These are phyloP conservation scores for Calameuta idolon DNA, from an alignment of 2,888 invertebrate species.

Conservation along the genomic window DNA sequence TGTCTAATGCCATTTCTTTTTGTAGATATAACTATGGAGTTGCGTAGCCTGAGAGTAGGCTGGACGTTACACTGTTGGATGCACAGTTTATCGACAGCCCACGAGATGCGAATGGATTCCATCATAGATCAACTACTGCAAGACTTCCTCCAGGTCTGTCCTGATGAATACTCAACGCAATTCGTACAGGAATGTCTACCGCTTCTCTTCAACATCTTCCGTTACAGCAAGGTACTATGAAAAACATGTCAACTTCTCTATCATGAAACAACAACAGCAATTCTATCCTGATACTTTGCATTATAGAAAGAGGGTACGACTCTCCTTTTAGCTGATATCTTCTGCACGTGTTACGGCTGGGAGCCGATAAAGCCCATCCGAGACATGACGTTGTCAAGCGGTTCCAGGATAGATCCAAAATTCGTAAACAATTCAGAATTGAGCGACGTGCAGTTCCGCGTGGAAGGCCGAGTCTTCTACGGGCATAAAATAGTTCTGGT, in stretches of 20 bases:
- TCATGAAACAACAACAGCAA: not conserved
- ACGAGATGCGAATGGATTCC: conserved; percentile 84
- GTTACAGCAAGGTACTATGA: conserved; percentile 84
- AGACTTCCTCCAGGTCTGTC: conserved; percentile 91
- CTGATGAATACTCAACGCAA: conserved; percentile 89
- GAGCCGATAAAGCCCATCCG: conserved; percentile 84
- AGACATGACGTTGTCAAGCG: conserved; percentile 75
- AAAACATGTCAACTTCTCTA: not conserved
- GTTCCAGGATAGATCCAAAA: conserved; percentile 89
- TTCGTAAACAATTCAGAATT: conserved; percentile 95
- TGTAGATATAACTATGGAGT: conserved; percentile 87
- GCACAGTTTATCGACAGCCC: conserved; percentile 87
- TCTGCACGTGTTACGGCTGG: conserved; percentile 90
- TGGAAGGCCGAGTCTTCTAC: conserved; percentile 91
- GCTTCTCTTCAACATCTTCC: conserved; percentile 88
- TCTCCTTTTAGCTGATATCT: conserved; percentile 86
- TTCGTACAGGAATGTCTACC: conserved; percentile 93
- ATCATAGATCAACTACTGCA: conserved; percentile 90
- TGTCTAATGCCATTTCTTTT: conserved; percentile 5
- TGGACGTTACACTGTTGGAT: conserved; percentile 97
- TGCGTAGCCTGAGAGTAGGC: conserved; percentile 86
- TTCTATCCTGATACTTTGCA: conserved; percentile 20
- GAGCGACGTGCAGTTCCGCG: conserved; percentile 92
- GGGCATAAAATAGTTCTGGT: conserved; percentile 95
- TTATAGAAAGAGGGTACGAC: conserved; percentile 89